Evolutionary conservation across 2,797 vertebrate species (phyloP), one percentile per base, ranked within the genome.

Genomic region (Sebastes baramenuke): DNA sequence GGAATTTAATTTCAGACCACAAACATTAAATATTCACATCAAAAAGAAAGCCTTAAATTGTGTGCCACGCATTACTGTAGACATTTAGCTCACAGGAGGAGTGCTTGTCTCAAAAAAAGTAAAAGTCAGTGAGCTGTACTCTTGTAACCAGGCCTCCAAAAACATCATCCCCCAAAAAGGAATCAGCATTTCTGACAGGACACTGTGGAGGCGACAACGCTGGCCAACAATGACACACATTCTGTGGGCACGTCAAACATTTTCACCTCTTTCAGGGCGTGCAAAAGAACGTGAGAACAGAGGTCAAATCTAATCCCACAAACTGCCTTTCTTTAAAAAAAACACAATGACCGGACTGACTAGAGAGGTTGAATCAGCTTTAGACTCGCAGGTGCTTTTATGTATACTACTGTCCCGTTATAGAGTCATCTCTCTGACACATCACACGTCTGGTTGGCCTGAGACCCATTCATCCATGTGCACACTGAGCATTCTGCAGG

Each of bases 391-490:
- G 64, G 79, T 89, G 82, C 68, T 71, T 42, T 42, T 24, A 6
- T 64, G 60, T 34, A 24, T 30, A 56, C 79, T 61, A 65, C 55
- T 25, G 81, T 84, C 73, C 69, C 0, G 67, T 69, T 77, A 77
- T 22, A 72, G 69, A 80, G 38, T 84, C 78, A 81, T 81, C 81
- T 74, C 86, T 79, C 67, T 82, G 85, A 89, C 85, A 74, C 72
- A 75, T 72, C 67, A 52, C 76, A 80, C 11, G 64, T 89, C 79
- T 89, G 80, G 52, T 38, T 84, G 71, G 80, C 78, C 66, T 22
- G 18, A 75, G 79, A 90, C 18, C 75, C 86, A 91, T 82, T 88
- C 87, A 93, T 83, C 74, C 77, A 78, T 85, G 82, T 83, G 85
- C 54, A 77, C 70, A 68, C 69, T 73, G 78, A 58, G 67, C 75